Evolutionary conservation across 2,797 vertebrate genomes (phyloP).

Genomic region (Masticophis lateralis): DNA sequence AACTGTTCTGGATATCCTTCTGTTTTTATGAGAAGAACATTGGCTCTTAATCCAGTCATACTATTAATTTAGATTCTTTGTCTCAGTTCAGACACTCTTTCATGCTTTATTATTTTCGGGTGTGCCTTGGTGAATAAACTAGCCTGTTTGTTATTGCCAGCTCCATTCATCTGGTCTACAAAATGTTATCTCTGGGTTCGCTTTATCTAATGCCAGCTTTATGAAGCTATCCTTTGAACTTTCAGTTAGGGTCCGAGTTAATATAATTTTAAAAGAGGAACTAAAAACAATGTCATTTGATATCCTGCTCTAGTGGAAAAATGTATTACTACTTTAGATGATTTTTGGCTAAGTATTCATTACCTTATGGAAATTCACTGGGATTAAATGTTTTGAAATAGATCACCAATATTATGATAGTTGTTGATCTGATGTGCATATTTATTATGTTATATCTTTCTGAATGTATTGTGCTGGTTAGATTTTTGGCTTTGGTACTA

Average conservation of each 20-base stretch:
- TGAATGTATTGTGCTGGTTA: neutral
- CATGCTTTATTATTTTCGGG: neutral
- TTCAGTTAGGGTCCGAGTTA: neutral
- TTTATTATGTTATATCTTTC: neutral
- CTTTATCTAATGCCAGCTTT: neutral
- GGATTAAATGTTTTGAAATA: neutral
- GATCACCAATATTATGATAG: neutral
- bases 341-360: neutral
- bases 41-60: neutral
- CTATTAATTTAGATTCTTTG: neutral
- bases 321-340: neutral
- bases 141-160: neutral
- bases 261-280: neutral
- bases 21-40: neutral
- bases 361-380: neutral
- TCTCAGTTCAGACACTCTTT: neutral
- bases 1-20: neutral
- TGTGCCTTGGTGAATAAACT: neutral
- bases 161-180: neutral
- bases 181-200: neutral
- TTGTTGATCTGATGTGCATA: neutral
- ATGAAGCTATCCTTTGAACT: neutral
- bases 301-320: neutral
- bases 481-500: neutral
- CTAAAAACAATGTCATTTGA: neutral